Evolutionary conservation across 2,888 invertebrate species (phyloP).

Genomic region (Steromphala cineraria): DNA sequence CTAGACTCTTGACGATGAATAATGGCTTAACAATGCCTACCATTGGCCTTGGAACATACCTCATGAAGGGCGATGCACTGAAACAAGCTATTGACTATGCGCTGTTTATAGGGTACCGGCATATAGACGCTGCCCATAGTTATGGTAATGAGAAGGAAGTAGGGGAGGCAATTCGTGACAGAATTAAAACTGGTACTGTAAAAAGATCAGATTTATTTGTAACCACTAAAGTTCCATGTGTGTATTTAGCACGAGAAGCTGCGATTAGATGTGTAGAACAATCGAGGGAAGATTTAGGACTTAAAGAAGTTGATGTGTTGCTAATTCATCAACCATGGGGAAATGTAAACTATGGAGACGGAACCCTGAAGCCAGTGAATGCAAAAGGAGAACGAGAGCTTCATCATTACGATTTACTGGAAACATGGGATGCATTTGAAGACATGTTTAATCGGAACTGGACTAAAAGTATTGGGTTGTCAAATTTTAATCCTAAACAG

Average conservation of each 20-base stretch:
- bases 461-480: slow-evolving; percentile 58
- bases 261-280: slow-evolving; percentile 47
- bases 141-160: slow-evolving; percentile 58
- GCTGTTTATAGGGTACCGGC: slow-evolving; percentile 52
- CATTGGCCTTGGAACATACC: slow-evolving; percentile 57
- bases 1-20: too few species aligned
- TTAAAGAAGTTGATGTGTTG: slow-evolving; percentile 55
- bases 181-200: slow-evolving; percentile 46
- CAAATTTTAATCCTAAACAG: slow-evolving; percentile 58
- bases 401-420: slow-evolving; percentile 45
- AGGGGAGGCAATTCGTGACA: slow-evolving; percentile 46
- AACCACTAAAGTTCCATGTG: slow-evolving; percentile 54
- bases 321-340: slow-evolving; percentile 66
- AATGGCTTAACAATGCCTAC: slow-evolving; percentile 43
- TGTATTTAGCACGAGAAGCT: slow-evolving; percentile 39
- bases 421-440: slow-evolving; percentile 59
- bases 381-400: slow-evolving; percentile 41
- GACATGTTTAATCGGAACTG: slow-evolving; percentile 42
- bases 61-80: slow-evolving; percentile 41
- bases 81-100: slow-evolving; percentile 54
- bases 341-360: slow-evolving; percentile 46
- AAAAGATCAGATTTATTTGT: slow-evolving; percentile 56
- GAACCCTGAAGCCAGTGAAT: slow-evolving; percentile 36
- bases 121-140: slow-evolving; percentile 58
- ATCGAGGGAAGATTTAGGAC: slow-evolving; percentile 53